Percentiles rank a stretch among this genome's conserved stretches.
These are phyloP conservation scores for Nasonia oneida DNA, from an alignment of 2,888 invertebrate genomes.

Conservation along the genomic window DNA sequence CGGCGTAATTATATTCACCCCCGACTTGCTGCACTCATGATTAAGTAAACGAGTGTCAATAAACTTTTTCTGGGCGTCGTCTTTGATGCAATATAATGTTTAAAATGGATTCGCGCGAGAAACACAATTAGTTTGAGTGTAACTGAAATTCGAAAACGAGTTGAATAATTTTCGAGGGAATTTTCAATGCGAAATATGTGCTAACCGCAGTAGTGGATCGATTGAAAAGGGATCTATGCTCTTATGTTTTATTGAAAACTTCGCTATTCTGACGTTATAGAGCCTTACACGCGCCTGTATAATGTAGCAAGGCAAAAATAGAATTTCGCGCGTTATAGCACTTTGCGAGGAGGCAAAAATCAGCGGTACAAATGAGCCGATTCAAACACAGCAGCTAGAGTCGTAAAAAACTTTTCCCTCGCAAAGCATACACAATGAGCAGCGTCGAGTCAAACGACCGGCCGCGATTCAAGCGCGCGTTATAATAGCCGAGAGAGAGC, in stretches of 20 bases:
- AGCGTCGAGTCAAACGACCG: neutral
- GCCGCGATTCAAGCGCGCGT: neutral
- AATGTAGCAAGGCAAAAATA: neutral
- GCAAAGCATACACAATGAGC: neutral
- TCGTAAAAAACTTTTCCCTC: conserved; percentile 14
- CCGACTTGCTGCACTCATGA: no score
- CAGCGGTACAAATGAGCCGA: neutral
- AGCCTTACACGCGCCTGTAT: neutral
- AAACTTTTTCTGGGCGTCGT: neutral
- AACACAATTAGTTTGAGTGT: no score
- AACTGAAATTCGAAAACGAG: no score
- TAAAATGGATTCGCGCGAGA: neutral
- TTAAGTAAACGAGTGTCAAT: no score
- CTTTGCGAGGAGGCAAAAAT: neutral
- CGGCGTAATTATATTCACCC: neutral
- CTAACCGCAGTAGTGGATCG: neutral
- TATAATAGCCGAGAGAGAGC: neutral
- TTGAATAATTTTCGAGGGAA: no score
- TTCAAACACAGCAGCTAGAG: neutral
- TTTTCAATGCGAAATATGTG: neutral
- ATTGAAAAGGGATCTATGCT: neutral
- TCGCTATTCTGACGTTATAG: neutral
- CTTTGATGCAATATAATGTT: neutral
- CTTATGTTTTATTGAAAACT: conserved; percentile 14
- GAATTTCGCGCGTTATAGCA: neutral